Base-by-base conservation (phyloP, 1,140 invertebrate species). In the Brachystomella parvula region DNA sequence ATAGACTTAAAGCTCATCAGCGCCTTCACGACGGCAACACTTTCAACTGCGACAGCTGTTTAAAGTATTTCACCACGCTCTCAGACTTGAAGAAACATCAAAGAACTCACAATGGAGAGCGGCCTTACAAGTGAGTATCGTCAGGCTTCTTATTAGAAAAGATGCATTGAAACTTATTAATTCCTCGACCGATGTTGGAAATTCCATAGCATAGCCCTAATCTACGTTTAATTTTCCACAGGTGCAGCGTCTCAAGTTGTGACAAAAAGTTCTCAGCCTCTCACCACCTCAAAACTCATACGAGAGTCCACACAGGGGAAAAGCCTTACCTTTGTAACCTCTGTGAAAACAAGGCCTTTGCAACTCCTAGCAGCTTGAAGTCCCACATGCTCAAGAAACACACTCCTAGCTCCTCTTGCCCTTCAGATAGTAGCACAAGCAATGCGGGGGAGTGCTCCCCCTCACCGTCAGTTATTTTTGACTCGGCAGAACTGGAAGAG, bases 41-140 rank as follows among this genome's bases (percentile, higher is more conserved):
- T n/a, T 97, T 96, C 78, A 94, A 96, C 78, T 97, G 94, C 80
- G 83, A 86, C 75, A 87, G 88, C 65, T 97, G 93, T 75, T 82
- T 85, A 56, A 96, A 96, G 79, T 90, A 86, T 78, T 97, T 97
- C 78, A 96, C 93, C 9, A 96, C 94, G 32, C 79, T 92, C 56
- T 94, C 90, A 78, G 93, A 96, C 80, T 82, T 95, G 71, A 89
- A 92, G 78, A 96, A 96, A 84, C 94, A 96, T 78, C 85, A 86
- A 73, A 82, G 92, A 65, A 93, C 90, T 49, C 92, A 96, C 75
- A 94, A 92, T 61, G 89, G 93, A 78, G 92, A 95, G 79, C 84
- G 89, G 75, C 92, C 92, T 1, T 96, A 91, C 81, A 90, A 87
- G 89, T 92, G 83, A 80, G 83, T 82, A 73, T 31, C 19, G 68